Conservation (phyloP, 2,113 vertebrate genomes). For the Nothocercus nigrocapillus region DNA sequence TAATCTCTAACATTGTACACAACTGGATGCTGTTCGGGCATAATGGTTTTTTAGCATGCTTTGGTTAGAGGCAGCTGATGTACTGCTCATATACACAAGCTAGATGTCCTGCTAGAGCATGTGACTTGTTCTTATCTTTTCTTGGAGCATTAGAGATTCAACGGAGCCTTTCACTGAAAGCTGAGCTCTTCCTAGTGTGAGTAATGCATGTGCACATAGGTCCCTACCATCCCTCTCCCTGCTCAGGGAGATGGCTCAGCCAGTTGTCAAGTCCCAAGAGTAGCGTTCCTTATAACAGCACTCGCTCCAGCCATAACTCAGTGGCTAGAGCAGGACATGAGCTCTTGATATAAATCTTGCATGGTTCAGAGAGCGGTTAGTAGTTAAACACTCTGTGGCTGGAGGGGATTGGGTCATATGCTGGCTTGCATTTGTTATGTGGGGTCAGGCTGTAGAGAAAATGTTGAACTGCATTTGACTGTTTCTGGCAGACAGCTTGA, state of each 20-base stretch:
- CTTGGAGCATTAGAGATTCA: background rate
- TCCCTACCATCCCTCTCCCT: background rate
- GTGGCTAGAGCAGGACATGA: background rate
- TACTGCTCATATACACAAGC: background rate
- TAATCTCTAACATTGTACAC: background rate
- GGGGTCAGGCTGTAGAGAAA: background rate
- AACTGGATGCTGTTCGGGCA: background rate
- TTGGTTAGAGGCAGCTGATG: background rate
- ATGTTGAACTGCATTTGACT: background rate
- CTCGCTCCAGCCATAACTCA: background rate
- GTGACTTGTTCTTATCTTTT: background rate
- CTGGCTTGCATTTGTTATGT: background rate
- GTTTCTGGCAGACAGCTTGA: background rate
- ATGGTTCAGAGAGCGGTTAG: background rate
- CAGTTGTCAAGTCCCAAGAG: background rate
- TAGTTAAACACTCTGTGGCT: background rate
- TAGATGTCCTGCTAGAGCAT: background rate
- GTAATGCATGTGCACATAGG: fast-evolving
- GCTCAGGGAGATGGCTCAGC: background rate
- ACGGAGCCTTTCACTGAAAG: background rate
- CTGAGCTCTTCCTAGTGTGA: background rate
- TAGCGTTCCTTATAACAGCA: background rate
- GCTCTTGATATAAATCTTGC: background rate
- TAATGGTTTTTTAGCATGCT: background rate
- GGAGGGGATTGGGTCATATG: background rate